phyloP scores from a whole-genome alignment of 2,113 vertebrate species.

The Percina caprodes region DNA sequence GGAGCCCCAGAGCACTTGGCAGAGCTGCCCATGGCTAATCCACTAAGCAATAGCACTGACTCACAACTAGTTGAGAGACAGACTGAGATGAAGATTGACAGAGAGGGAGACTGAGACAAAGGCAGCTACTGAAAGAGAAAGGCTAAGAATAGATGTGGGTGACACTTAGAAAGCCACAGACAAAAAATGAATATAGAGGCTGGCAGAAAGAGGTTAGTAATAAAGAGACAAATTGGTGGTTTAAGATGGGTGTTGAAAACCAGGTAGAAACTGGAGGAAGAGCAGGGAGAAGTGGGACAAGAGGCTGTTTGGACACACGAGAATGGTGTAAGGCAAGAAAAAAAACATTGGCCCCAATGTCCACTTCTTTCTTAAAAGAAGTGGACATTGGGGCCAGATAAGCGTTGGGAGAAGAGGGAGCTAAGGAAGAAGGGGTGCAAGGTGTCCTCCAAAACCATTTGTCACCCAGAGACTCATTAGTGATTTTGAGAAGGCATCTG shows the following conservation, averaged over 20 bases:
- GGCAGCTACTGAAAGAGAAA: slow-evolving; percentile 7
- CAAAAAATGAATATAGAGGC: slow-evolving; percentile 20
- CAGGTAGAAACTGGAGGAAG: slow-evolving; percentile 30
- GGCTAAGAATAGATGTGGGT: slow-evolving; percentile 24
- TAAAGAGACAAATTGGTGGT: slow-evolving; percentile 40
- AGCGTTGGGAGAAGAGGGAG: slow-evolving; percentile 30
- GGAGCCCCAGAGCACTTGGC: slow-evolving; percentile 59
- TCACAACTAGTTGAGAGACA: slow-evolving; percentile 64
- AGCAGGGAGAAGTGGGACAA: slow-evolving; percentile 45
- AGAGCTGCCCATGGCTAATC: slow-evolving; percentile 70
- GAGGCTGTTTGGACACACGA: slow-evolving; percentile 14
- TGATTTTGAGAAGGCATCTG: slow-evolving; percentile 49
- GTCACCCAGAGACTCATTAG: slow-evolving; percentile 74
- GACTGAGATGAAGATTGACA: slow-evolving; percentile 47
- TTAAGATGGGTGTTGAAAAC: slow-evolving; percentile 18
- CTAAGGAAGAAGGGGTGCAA: slow-evolving; percentile 39
- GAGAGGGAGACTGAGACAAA: slow-evolving; percentile 35
- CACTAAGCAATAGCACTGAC: slow-evolving; percentile 60
- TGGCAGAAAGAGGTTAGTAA: slow-evolving; percentile 38
- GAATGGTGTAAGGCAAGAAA: slow-evolving; percentile 6
- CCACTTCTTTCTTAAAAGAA: neutral
- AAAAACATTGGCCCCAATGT: neutral
- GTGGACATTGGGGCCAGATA: slow-evolving; percentile 18
- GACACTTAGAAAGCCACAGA: slow-evolving; percentile 28
- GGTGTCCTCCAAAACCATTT: slow-evolving; percentile 70